Base-by-base conservation (phyloP, 1,140 invertebrate species). In the Drosophila arizonae region DNA sequence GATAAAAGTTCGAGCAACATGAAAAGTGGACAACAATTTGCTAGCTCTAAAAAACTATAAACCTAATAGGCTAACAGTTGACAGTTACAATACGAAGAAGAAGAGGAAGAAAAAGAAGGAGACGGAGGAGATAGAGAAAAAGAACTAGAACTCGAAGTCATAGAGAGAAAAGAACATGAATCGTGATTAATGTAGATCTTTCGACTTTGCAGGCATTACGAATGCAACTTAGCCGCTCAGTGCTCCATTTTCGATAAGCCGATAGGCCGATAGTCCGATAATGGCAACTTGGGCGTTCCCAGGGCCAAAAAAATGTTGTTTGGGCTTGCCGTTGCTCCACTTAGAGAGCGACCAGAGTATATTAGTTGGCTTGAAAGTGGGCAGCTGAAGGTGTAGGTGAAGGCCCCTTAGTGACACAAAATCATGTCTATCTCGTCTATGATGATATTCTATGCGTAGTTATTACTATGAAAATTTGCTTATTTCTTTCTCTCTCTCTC, bases 1-100 rank as follows among this genome's bases (percentile, higher is more conserved):
- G 73, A 68, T 76, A 72, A 73, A 73, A 46, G 69, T 63, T 65
- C 48, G 52, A 45, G 69, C 64, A 72, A 78, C 78, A 86, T 78
- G 82, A 76, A 82, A 81, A 81, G 82, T 81, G 82, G 76, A 81
- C 79, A 70, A 64, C 79, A 87, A 86, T 86, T 86, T 81, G 81
- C 71, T 70, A 82, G 76, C 62, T 72, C 41, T 52, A 36, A 51
- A 28, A 64, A 61, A 56, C 43, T 15, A 62, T 13, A 26, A 6
- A 26, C 30, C 26, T 41, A 48, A 45, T 50, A 63, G 50, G 17
- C 15, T 33, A 50, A 51, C 8, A 21, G 8, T 33, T 39, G 6
- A 11, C 8, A 4, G 13, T 26, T 8, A 43, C n/a, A 41, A 11
- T 28, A 33, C 6, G 6, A 33, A 33, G 6, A 9, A 30, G 11